Evolutionary conservation across 2,797 vertebrate species (phyloP), one percentile per base, ranked within the genome.

Genomic region (Argyrosomus regius): DNA sequence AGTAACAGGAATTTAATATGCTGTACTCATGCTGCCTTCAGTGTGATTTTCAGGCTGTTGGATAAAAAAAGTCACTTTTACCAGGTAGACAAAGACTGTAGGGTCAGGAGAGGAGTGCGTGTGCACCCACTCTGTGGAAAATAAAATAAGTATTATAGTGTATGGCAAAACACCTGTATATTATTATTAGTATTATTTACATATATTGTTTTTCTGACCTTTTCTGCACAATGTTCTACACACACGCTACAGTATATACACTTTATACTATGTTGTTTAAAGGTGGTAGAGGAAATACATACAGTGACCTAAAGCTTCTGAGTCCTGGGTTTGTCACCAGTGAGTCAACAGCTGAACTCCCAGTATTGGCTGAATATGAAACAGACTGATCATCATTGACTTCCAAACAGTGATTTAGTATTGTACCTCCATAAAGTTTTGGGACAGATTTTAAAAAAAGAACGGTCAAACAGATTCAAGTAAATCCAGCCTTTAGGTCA

Each of bases 131-230:
- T 83, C 28, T 67, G 14, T 11, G 22, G 18, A 50, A 66, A 71
- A 71, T 18, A 35, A 62, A 65, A 53, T n/a, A 11, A 16, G 0
- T 12, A 6, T 22, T 67, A 50, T 28, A 49, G 24, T 43, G 45
- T 39, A 53, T 3, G 39, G 17, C 10, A 61, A 54, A 69, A 77
- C 49, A 28, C 28, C 22, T 57, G 46, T 45, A 12, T 43, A 65
- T 81, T 66, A 61, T 79, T 31, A 31, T 6, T 31, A 6, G 31
- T 35, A 31, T 7, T 35, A 1, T 35, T 35, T 8, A 35, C 6
- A 35, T 7, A 35, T 35, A 7, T 35, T 35, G 6, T 71, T 78
- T 10, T 75, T 59, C 24, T 80, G 66, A 83, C 63, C 71, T 72
- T 70, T 67, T 12, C 45, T 18, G 18, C 16, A 81, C 45, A 72